Base-by-base conservation (phyloP, 2,113 vertebrate species). In the Chaenocephalus aceratus region DNA sequence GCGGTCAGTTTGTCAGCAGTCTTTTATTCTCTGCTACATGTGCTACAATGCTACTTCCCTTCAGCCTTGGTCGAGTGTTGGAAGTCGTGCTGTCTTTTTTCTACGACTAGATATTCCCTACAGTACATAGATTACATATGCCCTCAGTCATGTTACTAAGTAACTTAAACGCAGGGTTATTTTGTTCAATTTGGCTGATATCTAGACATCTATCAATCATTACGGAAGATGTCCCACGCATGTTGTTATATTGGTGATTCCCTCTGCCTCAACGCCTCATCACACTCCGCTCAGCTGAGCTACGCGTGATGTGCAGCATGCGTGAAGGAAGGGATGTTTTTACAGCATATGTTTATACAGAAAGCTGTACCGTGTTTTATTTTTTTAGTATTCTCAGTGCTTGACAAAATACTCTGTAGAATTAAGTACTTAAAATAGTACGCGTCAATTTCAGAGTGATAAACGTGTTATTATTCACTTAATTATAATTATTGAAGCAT, bases 201-300 rank as follows among this genome's bases (percentile, higher is more conserved):
- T 60, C 14, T 36, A 18, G 58, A 18, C 30, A 30, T 30, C 30
- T 44, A 6, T 16, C 6, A n/a, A 44, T n/a, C 58, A 16, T 5
- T 60, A 41, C 10, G 4, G 36, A 60, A 34, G 57, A 34, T 44
- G 10, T n/a, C 5, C 6, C 59, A 44, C 34, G 18, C 7, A 63
- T 23, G 46, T 30, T 65, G 8, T 23, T 16, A 16, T 2, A 71
- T 4, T 72, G 18, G 57, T 52, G 6, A 52, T 6, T 6, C 6
- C 23, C 15, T 54, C 41, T 62, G 10, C 44, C 58, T 26, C 13
- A 1, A 58, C 45, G 49, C 49, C 66, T 26, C 9, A 45, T 49
- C 68, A 68, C 62, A 73, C 74, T 60, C 15, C 2, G 10, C 58
- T 70, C 61, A 79, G 72, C 75, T 72, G 51, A 79, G 66, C 52